A percentile compares a stretch with the other conserved stretches of the same genome.
Conservation (phyloP, 1,140 invertebrate genomes). For the Anoplophora glabripennis region DNA sequence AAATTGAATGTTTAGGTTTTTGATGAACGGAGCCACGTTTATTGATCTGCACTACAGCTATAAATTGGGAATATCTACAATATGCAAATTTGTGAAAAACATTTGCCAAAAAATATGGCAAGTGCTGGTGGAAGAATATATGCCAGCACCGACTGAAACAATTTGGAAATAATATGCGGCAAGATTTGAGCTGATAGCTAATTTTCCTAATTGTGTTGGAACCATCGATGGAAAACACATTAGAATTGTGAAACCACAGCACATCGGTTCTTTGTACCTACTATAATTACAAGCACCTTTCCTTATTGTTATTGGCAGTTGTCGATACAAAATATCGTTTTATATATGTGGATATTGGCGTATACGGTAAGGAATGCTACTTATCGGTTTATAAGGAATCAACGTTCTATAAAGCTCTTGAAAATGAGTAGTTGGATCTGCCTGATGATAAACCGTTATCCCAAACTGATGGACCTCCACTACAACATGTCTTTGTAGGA, state of each 20-base stretch:
- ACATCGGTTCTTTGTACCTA: too few relatives aligned
- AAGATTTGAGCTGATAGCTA: constrained; percentile 34
- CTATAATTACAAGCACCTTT: too few relatives aligned
- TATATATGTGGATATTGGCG: too few relatives aligned
- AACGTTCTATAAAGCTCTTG: too few relatives aligned
- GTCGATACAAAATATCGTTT: too few relatives aligned
- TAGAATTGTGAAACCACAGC: constrained; percentile 27
- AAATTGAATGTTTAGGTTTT: not conserved
- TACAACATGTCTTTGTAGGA: too few relatives aligned
- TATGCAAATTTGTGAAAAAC: constrained; percentile 15
- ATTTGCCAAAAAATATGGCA: constrained; percentile 16
- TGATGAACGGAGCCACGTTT: not conserved
- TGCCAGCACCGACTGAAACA: constrained; percentile 25
- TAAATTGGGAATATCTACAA: not conserved
- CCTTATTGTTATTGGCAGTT: too few relatives aligned
- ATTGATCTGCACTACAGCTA: not conserved
- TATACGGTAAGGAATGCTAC: too few relatives aligned
- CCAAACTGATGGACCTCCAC: too few relatives aligned
- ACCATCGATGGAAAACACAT: constrained; percentile 51
- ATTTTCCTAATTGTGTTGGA: constrained; percentile 44
- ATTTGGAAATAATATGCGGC: constrained; percentile 35
- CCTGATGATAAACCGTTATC: too few relatives aligned
- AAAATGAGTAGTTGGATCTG: too few relatives aligned
- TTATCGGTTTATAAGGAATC: too few relatives aligned
- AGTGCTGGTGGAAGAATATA: constrained; percentile 7